phyloP scores from a whole-genome alignment of 2,888 invertebrate genomes.

The Aporophyla nigra region DNA sequence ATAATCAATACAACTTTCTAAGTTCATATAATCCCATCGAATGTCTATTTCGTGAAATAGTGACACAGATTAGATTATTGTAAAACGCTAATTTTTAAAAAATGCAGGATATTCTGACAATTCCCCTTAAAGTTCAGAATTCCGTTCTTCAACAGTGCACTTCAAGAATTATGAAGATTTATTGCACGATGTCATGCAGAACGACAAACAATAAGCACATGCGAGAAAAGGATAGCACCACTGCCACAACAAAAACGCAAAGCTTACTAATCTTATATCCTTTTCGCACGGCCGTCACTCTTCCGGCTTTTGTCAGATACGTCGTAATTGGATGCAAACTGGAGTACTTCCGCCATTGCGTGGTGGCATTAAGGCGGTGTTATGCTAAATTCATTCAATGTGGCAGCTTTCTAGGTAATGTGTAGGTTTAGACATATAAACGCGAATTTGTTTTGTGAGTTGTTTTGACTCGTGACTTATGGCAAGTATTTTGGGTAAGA shows the following conservation, averaged over 20 bases:
- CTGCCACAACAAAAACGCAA: slow-evolving; percentile 39
- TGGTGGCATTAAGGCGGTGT: slow-evolving; percentile 69
- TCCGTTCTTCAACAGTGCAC: background rate
- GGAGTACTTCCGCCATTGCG: slow-evolving; percentile 70
- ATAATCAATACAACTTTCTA: too few species aligned
- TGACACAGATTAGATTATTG: too few species aligned
- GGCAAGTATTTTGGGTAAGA: background rate
- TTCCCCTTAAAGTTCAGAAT: too few species aligned
- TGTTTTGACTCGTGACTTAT: slow-evolving; percentile 10
- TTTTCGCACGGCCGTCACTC: slow-evolving; percentile 61
- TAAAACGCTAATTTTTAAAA: too few species aligned
- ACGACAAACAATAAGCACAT: background rate
- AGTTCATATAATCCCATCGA: too few species aligned
- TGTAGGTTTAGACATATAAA: slow-evolving; percentile 22
- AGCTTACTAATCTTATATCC: slow-evolving; percentile 57
- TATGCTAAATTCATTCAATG: slow-evolving; percentile 77
- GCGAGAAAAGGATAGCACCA: slow-evolving; percentile 20
- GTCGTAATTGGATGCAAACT: slow-evolving; percentile 73
- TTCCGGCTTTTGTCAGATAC: slow-evolving; percentile 66
- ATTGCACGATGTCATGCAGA: background rate
- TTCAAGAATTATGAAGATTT: background rate
- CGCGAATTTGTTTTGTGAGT: slow-evolving; percentile 11
- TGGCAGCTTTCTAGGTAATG: slow-evolving; percentile 34
- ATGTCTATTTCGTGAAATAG: too few species aligned
- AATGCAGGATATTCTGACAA: too few species aligned